These are phyloP conservation scores for Chironomus riparius DNA, from an alignment of 2,888 invertebrate species.

Conservation along the genomic window DNA sequence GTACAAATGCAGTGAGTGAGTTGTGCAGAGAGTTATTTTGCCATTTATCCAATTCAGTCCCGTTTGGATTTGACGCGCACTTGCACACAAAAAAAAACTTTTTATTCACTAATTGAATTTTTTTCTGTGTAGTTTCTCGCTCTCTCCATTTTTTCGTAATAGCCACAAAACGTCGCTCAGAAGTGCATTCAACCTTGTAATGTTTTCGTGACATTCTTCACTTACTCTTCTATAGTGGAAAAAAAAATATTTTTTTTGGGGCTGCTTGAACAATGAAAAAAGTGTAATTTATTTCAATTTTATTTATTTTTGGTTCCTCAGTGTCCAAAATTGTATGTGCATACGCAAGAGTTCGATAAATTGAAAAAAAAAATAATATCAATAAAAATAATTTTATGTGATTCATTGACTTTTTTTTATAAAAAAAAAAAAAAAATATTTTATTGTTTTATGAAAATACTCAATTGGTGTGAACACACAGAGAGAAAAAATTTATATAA, in stretches of 20 bases:
- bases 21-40: neutral
- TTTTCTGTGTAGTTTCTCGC: neutral
- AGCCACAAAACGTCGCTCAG: conserved; percentile 1
- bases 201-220: conserved; percentile 1
- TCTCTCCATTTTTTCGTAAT: neutral
- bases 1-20: neutral
- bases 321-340: neutral
- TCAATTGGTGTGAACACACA: no score
- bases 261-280: neutral
- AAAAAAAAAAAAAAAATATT: neutral
- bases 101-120: neutral
- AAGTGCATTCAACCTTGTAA: conserved; percentile 6
- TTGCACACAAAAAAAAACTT: neutral
- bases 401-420: neutral
- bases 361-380: neutral
- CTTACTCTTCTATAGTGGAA: neutral
- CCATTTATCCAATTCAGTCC: neutral
- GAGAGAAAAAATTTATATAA: no score
- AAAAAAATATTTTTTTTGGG: neutral
- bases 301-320: neutral
- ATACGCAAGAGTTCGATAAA: neutral
- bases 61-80: neutral
- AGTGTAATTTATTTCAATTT: neutral
- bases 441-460: neutral
- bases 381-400: neutral